Conservation (phyloP, 2,113 vertebrate species). For the Datnioides undecimradiatus region DNA sequence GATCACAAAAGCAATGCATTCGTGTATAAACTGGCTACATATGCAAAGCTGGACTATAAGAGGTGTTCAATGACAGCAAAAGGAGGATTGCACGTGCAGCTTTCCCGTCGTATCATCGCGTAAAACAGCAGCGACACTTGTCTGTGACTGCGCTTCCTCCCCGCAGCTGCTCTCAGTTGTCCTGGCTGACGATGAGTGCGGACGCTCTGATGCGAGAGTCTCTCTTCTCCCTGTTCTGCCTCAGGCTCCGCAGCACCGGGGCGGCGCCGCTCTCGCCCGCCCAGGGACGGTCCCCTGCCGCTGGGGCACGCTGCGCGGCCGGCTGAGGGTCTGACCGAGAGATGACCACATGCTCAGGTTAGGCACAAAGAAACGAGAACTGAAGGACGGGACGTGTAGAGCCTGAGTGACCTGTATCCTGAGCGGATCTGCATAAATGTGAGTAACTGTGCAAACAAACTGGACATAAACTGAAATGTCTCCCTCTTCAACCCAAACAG, state of each 20-base stretch:
- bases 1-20: background rate
- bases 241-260: constrained; percentile 82
- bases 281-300: constrained; percentile 58
- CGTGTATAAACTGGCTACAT: background rate
- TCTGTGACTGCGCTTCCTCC: background rate
- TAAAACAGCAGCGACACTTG: background rate
- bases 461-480: too few species aligned
- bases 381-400: too few species aligned
- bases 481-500: too few species aligned
- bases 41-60: too few species aligned
- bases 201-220: constrained; percentile 81
- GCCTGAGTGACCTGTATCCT: too few species aligned
- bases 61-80: background rate
- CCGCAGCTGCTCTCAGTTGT: constrained; percentile 46
- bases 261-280: constrained; percentile 44
- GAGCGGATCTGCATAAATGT: too few species aligned
- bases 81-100: background rate
- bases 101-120: background rate
- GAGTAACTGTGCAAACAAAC: too few species aligned
- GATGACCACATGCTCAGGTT: constrained; percentile 21
- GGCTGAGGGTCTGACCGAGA: constrained; percentile 47
- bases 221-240: constrained; percentile 82
- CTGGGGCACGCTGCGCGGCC: constrained; percentile 27
- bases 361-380: constrained; percentile 8
- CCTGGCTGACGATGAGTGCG: constrained; percentile 59